Evolutionary conservation across 92 coral and sea anemone genomes (phyloP).

Genomic region (Palythoa caribaeorum): DNA sequence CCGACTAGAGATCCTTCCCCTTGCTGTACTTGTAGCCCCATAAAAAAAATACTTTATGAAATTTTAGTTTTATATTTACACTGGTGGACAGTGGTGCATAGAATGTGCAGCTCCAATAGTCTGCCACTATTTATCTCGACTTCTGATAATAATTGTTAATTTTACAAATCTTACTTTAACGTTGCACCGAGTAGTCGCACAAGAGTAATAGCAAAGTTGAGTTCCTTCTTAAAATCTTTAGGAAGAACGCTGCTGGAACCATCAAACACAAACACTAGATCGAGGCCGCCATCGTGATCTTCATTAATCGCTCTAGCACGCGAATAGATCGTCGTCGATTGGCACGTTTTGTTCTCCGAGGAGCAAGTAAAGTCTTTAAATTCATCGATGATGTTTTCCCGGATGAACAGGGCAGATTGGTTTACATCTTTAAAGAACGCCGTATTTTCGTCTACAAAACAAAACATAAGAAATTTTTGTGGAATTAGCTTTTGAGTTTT

Average conservation of each 20-base stretch:
- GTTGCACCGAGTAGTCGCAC: constrained; percentile 67
- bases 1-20: too few species aligned
- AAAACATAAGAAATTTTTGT: too few species aligned
- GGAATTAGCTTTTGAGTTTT: neutral
- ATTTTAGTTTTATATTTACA: too few species aligned
- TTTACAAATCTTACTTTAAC: constrained; percentile 52
- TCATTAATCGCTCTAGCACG: constrained; percentile 69
- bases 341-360: constrained; percentile 64
- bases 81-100: too few species aligned
- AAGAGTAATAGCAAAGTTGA: constrained; percentile 58
- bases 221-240: constrained; percentile 58
- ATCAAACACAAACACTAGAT: constrained; percentile 67
- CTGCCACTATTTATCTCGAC: too few species aligned
- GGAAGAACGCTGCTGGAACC: constrained; percentile 15
- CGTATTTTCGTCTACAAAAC: constrained; percentile 65
- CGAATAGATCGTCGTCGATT: constrained; percentile 49
- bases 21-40: too few species aligned
- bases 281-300: constrained; percentile 74
- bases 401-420: constrained; percentile 61
- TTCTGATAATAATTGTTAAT: neutral
- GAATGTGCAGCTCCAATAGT: too few species aligned
- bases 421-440: constrained; percentile 69
- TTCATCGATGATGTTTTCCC: constrained; percentile 68
- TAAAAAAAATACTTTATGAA: too few species aligned
- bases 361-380: constrained; percentile 75